phyloP scores from a whole-genome alignment of 2,113 vertebrate species.

The human region DNA sequence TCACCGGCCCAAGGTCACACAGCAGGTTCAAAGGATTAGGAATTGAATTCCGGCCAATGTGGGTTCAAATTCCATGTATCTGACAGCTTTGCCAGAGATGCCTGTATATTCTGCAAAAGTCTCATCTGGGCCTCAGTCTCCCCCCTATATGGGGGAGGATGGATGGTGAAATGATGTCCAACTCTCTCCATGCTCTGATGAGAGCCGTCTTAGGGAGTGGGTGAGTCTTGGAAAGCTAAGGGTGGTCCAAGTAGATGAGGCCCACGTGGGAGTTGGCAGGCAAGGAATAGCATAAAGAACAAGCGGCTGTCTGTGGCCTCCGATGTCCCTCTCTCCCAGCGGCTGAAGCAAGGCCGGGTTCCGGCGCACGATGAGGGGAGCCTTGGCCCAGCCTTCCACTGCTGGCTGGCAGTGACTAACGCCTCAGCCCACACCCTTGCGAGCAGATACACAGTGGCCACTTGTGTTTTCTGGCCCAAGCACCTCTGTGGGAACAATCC shows the following conservation, averaged over 20 bases:
- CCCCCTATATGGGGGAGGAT: background rate
- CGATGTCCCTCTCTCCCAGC: conserved; percentile 29
- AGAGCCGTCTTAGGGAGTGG: background rate
- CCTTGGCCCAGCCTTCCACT: background rate
- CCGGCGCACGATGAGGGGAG: background rate
- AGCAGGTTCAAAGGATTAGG: background rate
- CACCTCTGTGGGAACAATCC: conserved; percentile 69
- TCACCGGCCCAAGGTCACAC: background rate
- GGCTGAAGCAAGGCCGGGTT: background rate
- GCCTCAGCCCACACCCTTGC: conserved; percentile 52
- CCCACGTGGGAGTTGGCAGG: background rate
- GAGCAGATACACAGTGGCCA: conserved; percentile 60
- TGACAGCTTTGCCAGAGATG: background rate
- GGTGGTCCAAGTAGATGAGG: background rate
- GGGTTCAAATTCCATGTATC: background rate
- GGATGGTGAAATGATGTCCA: background rate
- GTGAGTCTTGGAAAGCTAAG: background rate
- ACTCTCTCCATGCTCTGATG: background rate
- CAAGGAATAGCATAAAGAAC: background rate
- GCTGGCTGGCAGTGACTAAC: conserved; percentile 9
- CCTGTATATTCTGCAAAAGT: background rate
- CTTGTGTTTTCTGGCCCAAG: conserved; percentile 66
- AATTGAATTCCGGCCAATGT: background rate
- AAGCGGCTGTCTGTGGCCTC: conserved; percentile 5
- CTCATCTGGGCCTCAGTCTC: background rate